Evolutionary conservation across 2,113 vertebrate species (phyloP), one percentile per base, ranked within the genome.

Genomic region (Nerophis lumbriciformis): DNA sequence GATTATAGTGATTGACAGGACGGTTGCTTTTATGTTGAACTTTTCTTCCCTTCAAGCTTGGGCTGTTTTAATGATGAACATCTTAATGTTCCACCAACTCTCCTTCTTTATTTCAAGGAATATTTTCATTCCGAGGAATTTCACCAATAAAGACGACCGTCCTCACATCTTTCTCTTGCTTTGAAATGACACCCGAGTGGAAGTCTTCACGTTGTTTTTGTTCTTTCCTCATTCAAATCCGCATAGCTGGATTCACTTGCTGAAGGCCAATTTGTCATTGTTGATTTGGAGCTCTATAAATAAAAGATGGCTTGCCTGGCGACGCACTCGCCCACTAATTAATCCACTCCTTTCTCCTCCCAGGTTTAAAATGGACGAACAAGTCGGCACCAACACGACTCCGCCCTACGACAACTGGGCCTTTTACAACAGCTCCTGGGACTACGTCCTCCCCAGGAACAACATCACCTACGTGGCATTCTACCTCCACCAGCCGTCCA

Each of bases 401-500:
- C 69, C 76, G 21, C 75, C 56, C 39, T 73, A 83, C 15, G 81
- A 80, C 65, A 89, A 85, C 82, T 86, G 85, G 89, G 88, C 83
- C 0, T 73, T 79, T 58, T 72, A 70, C 64, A 89, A 88, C 62
- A 64, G 66, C 44, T 82, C 87, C 0, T 63, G 13, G 74, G 80
- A 86, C 28, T 48, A 71, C 5, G 42, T 73, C 50, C 5, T 62
- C 21, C 68, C 71, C 10, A 85, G 88, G 53, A 73, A 45, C 58
- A 95, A 94, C 6, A 66, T 95, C 65, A 94, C 93, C 59, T 95
- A 94, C 0, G 92, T 98, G 59, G 89, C 91, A 79, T 97, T 92
- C 78, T 98, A 96, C 81, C 93, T 94, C 16, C 94, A 96, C 38
- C 87, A 91, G 71, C 86, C 93, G 2, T 83, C 81, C 2, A 91